These are phyloP conservation scores for Haliaeetus leucogaster DNA, from an alignment of 2,113 vertebrate genomes.

Conservation along the genomic window DNA sequence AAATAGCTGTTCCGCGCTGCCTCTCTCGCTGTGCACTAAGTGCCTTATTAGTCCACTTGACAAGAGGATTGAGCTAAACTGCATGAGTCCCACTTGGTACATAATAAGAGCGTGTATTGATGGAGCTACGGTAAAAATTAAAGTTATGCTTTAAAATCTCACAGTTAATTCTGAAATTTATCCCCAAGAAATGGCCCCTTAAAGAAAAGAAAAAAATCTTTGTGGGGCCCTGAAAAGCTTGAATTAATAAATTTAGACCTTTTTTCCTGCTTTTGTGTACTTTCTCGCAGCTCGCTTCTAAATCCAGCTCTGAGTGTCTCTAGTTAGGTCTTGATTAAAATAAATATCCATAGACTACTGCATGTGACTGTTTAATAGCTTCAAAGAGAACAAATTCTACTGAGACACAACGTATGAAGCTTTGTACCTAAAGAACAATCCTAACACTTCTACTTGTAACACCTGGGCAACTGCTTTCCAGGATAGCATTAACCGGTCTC, in stretches of 20 bases:
- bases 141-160: not conserved
- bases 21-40: not conserved
- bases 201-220: not conserved
- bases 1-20: not conserved
- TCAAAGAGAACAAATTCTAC: not conserved
- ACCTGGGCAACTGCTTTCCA: not conserved
- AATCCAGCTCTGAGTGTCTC: not conserved
- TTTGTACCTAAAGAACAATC: not conserved
- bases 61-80: not conserved
- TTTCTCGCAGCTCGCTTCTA: not conserved
- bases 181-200: not conserved
- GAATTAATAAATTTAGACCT: not conserved
- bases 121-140: not conserved
- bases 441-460: not conserved
- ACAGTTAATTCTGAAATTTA: not conserved
- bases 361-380: not conserved
- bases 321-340: not conserved
- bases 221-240: not conserved
- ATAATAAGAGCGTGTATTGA: rapidly evolving
- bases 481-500: not conserved
- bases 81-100: not conserved
- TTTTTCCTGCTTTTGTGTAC: not conserved
- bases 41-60: not conserved
- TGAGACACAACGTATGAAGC: not conserved
- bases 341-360: not conserved